Conservation (phyloP, 2,113 vertebrate species). For the Haemorhous mexicanus region DNA sequence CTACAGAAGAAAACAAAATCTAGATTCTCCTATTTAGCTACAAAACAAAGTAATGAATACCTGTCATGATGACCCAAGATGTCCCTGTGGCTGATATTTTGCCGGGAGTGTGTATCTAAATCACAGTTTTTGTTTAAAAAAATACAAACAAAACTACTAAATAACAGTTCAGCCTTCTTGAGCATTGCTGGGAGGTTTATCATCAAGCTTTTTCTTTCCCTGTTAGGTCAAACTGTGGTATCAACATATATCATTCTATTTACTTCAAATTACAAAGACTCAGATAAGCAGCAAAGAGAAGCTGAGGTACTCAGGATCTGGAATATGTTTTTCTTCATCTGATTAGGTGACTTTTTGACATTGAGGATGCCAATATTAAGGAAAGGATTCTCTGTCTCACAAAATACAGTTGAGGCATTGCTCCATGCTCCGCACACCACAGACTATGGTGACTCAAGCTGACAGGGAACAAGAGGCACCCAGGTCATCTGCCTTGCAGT, state of each 20-base stretch:
- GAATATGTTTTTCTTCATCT: not conserved
- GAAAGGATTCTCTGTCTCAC: not conserved
- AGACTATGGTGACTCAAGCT: not conserved
- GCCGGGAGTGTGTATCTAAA: rapidly evolving
- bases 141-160: not conserved
- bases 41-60: not conserved
- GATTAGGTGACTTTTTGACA: not conserved
- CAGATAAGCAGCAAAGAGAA: not conserved
- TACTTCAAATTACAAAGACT: not conserved
- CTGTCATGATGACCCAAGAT: not conserved
- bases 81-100: not conserved
- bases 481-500: not conserved
- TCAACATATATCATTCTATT: not conserved
- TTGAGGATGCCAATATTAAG: not conserved
- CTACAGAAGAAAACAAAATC: not conserved
- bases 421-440: not conserved
- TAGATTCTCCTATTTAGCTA: not conserved
- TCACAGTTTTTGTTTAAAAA: not conserved
- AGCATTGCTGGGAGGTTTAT: not conserved
- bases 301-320: not conserved
- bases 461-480: not conserved
- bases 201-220: not conserved
- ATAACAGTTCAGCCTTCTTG: not conserved
- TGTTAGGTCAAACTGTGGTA: not conserved
- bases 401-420: not conserved